Percentiles rank a stretch among this genome's conserved stretches.
phyloP scores from a whole-genome alignment of 1,140 invertebrate genomes.

The Lepeophtheirus salmonis region DNA sequence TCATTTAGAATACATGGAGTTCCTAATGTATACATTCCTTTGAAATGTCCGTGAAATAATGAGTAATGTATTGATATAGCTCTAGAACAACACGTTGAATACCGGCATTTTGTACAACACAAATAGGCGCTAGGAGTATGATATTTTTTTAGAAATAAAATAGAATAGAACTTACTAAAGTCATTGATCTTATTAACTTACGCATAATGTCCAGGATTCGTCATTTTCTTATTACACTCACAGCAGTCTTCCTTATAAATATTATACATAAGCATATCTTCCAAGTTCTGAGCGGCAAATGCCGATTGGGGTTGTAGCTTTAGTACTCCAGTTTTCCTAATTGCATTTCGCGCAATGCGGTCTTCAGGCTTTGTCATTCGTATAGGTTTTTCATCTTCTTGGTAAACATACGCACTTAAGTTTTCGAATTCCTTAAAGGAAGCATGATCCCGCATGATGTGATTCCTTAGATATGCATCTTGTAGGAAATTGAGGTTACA shows the following conservation, averaged over 20 bases:
- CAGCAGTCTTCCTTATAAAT: slow-evolving; percentile 1
- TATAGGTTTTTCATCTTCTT: neutral
- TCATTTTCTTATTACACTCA: neutral
- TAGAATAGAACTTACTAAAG: neutral
- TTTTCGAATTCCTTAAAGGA: neutral
- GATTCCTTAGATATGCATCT: neutral
- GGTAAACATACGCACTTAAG: neutral
- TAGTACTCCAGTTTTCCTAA: neutral
- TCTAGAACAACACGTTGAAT: slow-evolving; percentile 48
- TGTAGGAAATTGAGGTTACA: neutral
- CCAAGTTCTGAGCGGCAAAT: slow-evolving; percentile 12
- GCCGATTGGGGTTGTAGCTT: slow-evolving; percentile 7
- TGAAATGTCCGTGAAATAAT: slow-evolving; percentile 21
- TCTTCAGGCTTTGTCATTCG: neutral
- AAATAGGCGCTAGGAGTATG: slow-evolving; percentile 46
- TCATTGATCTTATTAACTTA: neutral
- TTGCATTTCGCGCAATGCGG: neutral
- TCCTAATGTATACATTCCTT: slow-evolving; percentile 18
- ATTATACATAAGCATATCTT: slow-evolving; percentile 14
- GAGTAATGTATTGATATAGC: slow-evolving; percentile 47
- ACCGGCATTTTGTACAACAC: slow-evolving; percentile 50
- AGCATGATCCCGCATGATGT: slow-evolving; percentile 1
- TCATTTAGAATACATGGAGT: slow-evolving; percentile 24
- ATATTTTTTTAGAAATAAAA: too few relatives aligned
- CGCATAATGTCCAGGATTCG: neutral